These are phyloP conservation scores for Telmatochromis sp. DNA, from an alignment of 2,113 vertebrate species.

Conservation along the genomic window DNA sequence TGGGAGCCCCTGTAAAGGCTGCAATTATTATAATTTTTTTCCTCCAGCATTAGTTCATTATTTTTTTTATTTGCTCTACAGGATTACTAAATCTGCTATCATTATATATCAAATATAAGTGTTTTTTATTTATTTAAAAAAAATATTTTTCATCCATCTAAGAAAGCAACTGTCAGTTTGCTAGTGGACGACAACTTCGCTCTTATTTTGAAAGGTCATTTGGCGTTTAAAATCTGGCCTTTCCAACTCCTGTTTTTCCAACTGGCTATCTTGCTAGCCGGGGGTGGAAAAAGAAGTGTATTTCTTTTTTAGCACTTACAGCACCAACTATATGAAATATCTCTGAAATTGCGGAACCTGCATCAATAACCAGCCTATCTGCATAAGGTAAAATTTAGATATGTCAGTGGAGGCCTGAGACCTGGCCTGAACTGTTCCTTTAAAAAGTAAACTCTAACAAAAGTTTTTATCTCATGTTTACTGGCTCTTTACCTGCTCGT, in stretches of 20 bases:
- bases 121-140: not conserved
- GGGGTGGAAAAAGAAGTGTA: not conserved
- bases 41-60: not conserved
- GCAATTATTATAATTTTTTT: not conserved
- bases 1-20: not conserved
- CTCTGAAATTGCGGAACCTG: not conserved
- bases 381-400: not conserved
- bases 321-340: not conserved
- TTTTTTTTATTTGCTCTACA: not conserved
- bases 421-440: not conserved
- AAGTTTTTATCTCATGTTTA: conserved; percentile 13
- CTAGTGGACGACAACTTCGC: not conserved
- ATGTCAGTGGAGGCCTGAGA: not conserved
- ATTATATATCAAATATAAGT: not conserved
- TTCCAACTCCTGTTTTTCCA: not conserved
- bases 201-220: not conserved
- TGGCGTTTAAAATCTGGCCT: not conserved
- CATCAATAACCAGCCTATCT: not conserved
- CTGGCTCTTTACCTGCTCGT: not conserved
- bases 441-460: not conserved
- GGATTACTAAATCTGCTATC: not conserved
- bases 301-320: not conserved
- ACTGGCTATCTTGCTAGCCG: not conserved
- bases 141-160: not conserved
- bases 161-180: not conserved